These are phyloP conservation scores for Prunella strophiata DNA, from an alignment of 2,797 vertebrate species.

Conservation along the genomic window DNA sequence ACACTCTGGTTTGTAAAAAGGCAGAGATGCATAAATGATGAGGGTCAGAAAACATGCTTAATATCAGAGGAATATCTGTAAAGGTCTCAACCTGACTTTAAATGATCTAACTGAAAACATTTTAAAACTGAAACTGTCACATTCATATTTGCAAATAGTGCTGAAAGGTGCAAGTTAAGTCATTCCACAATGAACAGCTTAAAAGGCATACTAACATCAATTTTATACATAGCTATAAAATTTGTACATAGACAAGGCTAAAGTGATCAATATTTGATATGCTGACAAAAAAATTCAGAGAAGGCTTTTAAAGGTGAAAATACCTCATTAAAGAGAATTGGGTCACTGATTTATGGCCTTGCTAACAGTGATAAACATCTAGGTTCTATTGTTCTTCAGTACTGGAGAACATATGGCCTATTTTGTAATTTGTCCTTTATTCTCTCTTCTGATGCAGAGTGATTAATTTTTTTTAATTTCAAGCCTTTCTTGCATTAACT, in stretches of 20 bases:
- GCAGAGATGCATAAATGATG: background rate
- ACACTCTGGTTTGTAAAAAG: background rate
- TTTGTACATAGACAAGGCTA: background rate
- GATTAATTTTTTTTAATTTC: background rate
- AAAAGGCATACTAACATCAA: background rate
- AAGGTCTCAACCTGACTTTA: background rate
- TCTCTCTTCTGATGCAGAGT: background rate
- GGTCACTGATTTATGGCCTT: background rate
- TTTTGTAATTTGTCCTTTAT: background rate
- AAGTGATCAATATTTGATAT: background rate
- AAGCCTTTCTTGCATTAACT: background rate
- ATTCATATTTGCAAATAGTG: background rate
- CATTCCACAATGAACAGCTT: background rate
- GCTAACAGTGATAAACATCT: background rate
- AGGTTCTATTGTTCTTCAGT: background rate
- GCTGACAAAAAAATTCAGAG: background rate
- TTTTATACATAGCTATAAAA: background rate
- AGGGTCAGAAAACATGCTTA: background rate
- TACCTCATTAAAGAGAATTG: background rate
- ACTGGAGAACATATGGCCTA: background rate
- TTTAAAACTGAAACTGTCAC: background rate
- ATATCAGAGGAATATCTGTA: background rate
- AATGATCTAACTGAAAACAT: background rate
- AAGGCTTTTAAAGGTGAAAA: background rate
- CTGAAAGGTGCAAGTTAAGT: background rate